Percentiles rank a stretch among this genome's conserved stretches.
Evolutionary conservation across 1,140 invertebrate genomes (phyloP).

Genomic region (Leptopilina clavipes): DNA sequence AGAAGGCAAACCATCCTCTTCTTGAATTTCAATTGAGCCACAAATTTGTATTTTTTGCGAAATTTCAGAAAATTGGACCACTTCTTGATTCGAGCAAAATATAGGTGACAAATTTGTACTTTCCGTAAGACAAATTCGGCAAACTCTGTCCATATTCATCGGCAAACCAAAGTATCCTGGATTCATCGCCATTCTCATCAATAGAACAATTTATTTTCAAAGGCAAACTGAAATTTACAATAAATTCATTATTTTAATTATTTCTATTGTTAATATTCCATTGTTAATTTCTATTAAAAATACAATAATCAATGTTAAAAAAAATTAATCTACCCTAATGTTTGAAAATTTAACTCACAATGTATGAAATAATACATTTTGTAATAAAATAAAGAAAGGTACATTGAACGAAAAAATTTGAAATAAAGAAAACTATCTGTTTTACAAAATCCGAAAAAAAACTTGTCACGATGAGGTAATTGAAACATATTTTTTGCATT

Average conservation of each 20-base stretch:
- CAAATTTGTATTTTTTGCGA: constrained; percentile 69
- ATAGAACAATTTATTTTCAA: constrained; percentile 23
- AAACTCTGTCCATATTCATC: constrained; percentile 67
- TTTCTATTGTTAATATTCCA: too few species aligned
- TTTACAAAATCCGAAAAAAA: too few species aligned
- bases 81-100: constrained; percentile 64
- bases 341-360: too few species aligned
- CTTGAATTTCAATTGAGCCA: constrained; percentile 68
- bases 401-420: too few species aligned
- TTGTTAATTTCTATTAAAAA: too few species aligned
- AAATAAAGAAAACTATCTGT: too few species aligned
- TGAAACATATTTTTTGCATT: too few species aligned
- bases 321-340: too few species aligned
- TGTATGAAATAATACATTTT: too few species aligned
- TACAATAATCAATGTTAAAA: too few species aligned
- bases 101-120: constrained; percentile 66
- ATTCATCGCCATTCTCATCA: constrained; percentile 58
- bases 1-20: constrained; percentile 70
- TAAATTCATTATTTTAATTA: not conserved
- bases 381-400: too few species aligned
- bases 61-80: constrained; percentile 56
- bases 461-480: too few species aligned
- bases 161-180: constrained; percentile 64
- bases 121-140: constrained; percentile 69
- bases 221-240: constrained; percentile 23